Percentiles rank a stretch among this genome's conserved stretches.
These are phyloP conservation scores for Athetis lepigone DNA, from an alignment of 2,888 invertebrate genomes.

Conservation along the genomic window DNA sequence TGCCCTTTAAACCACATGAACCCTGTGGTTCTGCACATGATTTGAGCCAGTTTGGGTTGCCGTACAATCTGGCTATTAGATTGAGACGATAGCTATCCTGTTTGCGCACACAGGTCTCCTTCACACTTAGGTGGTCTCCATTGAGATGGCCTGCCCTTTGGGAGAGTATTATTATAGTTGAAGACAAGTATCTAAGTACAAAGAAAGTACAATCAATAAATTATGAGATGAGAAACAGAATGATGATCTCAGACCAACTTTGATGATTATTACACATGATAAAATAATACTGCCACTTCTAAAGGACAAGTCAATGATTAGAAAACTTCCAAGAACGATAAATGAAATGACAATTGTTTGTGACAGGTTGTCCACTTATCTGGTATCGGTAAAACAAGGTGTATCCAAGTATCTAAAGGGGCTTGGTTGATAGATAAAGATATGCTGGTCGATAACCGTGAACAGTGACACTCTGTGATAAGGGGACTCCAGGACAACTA, in stretches of 20 bases:
- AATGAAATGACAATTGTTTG: neutral
- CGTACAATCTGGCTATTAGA: neutral
- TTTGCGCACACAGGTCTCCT: neutral
- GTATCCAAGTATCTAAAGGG: slow-evolving; percentile 24
- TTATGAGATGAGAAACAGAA: neutral
- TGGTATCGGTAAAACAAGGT: slow-evolving; percentile 15
- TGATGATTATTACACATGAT: neutral
- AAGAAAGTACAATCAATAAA: neutral
- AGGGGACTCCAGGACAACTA: too few relatives aligned
- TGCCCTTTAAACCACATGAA: too few relatives aligned
- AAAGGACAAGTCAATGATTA: slow-evolving; percentile 15
- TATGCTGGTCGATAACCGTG: slow-evolving; percentile 17
- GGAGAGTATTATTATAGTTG: too few relatives aligned
- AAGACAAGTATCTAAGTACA: too few relatives aligned
- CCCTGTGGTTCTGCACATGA: neutral
- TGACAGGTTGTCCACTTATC: slow-evolving; percentile 33
- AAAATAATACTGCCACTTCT: neutral
- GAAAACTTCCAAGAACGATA: slow-evolving; percentile 14
- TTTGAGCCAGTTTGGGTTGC: neutral
- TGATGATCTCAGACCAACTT: slow-evolving; percentile 4
- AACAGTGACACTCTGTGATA: too few relatives aligned
- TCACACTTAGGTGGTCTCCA: neutral
- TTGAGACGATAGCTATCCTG: neutral
- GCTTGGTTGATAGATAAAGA: slow-evolving; percentile 33
- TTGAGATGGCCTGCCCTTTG: neutral